Percentiles rank a stretch among this genome's conserved stretches.
Conservation (phyloP, 1,140 invertebrate genomes). For the Theocolax elegans region DNA sequence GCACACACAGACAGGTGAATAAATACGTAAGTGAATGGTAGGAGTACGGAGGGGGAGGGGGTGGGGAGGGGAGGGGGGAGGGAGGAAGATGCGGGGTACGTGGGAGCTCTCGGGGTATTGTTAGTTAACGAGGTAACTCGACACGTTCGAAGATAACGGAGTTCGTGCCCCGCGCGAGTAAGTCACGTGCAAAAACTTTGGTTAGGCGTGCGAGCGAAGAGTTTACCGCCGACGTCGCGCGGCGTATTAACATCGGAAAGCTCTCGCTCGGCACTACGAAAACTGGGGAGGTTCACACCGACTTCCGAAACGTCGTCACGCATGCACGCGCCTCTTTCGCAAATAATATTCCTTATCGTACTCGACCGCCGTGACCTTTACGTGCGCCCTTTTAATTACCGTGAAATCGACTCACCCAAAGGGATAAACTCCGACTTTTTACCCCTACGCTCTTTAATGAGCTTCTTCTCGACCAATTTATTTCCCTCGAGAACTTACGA, state of each 20-base stretch:
- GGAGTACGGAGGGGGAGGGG: not conserved
- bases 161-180: constrained; percentile 53
- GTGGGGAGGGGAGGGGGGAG: not conserved
- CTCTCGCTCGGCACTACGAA: not conserved
- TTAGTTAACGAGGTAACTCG: constrained; percentile 59
- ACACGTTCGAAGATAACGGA: constrained; percentile 56
- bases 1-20: not conserved
- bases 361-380: constrained; percentile 8
- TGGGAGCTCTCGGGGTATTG: constrained; percentile 51
- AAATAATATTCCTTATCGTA: constrained; percentile 36
- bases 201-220: constrained; percentile 42
- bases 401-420: too few relatives aligned
- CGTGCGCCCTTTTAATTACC: constrained; percentile 23
- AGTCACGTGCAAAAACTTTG: constrained; percentile 55
- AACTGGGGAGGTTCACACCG: not conserved
- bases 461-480: too few relatives aligned
- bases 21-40: not conserved
- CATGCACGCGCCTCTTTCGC: constrained; percentile 21
- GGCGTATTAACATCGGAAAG: constrained; percentile 22
- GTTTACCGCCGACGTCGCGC: constrained; percentile 27
- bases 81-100: constrained; percentile 28
- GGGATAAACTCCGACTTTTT: too few relatives aligned
- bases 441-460: not conserved
- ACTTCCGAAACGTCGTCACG: not conserved
- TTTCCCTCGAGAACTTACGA: too few relatives aligned